Evolutionary conservation across 2,888 invertebrate genomes (phyloP), one percentile per base, ranked within the genome.

Genomic region (Pyrocoelia pectoralis): DNA sequence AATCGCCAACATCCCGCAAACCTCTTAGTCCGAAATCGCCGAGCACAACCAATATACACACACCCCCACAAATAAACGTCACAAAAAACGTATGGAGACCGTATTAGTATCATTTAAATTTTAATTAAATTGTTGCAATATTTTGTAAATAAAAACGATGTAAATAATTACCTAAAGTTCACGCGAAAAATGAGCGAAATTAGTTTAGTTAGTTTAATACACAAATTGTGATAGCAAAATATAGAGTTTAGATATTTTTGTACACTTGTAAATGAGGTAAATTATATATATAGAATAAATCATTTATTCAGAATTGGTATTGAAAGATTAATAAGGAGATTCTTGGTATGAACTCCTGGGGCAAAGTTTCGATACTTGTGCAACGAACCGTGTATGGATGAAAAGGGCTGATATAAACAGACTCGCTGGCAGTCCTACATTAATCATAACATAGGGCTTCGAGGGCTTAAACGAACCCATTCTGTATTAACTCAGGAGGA

Each of bases 11-110:
- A 52, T 83, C 85, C 29, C 83, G 86, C 70, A 85, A 82, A 63
- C 82, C 83, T 1, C 78, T 82, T 24, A 84, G 83, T 75, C 83
- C 85, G 1, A 85, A 83, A 18, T 84, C 79, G 73, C 74, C 81
- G 1, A 55, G 65, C 15, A 51, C 74, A 70, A 76, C 66, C 9
- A 67, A 63, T 56, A 48, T 66, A 19, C 68, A 70, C 59, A 65
- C 73, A 19, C 59, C 77, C 9, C 72, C 76, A 13, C 68, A 76
- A 57, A 84, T 86, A 77, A 80, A 85, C 19, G 82, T 84, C 49
- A 85, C 87, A 60, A 90, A 90, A 83, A 86, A 87, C 10, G 91
- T 91, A 28, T 91, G 91, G 91, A 82, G 91, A 74, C 91, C 91
- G 59, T 91, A 91, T 84, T 91, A 84, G 62, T 62, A 38, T 40